phyloP scores from a whole-genome alignment of 2,113 vertebrate genomes.

The Nibea albiflora region DNA sequence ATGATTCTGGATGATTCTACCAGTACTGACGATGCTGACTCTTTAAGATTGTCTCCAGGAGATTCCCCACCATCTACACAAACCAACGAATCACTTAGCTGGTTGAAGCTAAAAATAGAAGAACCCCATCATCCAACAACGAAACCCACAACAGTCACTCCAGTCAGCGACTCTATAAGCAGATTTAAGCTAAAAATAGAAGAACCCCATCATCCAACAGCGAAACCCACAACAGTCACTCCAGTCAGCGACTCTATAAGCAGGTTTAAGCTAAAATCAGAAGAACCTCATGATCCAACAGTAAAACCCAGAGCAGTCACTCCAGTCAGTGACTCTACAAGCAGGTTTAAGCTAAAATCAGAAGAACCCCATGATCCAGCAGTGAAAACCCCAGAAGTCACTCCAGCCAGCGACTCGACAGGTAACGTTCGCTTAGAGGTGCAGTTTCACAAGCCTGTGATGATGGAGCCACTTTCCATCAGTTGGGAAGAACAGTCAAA shows the following conservation, averaged over 20 bases:
- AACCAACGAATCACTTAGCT: constrained; percentile 23
- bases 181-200: constrained; percentile 12
- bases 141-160: not conserved
- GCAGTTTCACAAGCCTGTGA: constrained; percentile 65
- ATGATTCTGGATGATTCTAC: constrained; percentile 57
- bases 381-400: not conserved
- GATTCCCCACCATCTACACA: not conserved
- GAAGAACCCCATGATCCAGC: not conserved
- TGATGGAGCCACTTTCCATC: constrained; percentile 71
- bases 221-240: not conserved
- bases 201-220: constrained; percentile 4
- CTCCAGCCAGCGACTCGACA: not conserved
- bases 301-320: not conserved
- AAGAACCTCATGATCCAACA: not conserved
- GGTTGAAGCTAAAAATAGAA: constrained; percentile 12
- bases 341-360: too few relatives aligned
- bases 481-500: constrained; percentile 64
- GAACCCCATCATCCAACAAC: not conserved
- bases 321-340: not conserved
- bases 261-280: constrained; percentile 5
- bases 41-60: constrained; percentile 9
- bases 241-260: not conserved
- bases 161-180: not conserved
- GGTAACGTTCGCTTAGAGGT: constrained; percentile 57
- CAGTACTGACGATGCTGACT: constrained; percentile 53